Conservation (phyloP, 2,888 invertebrate species). For the Achlya flavicornis region DNA sequence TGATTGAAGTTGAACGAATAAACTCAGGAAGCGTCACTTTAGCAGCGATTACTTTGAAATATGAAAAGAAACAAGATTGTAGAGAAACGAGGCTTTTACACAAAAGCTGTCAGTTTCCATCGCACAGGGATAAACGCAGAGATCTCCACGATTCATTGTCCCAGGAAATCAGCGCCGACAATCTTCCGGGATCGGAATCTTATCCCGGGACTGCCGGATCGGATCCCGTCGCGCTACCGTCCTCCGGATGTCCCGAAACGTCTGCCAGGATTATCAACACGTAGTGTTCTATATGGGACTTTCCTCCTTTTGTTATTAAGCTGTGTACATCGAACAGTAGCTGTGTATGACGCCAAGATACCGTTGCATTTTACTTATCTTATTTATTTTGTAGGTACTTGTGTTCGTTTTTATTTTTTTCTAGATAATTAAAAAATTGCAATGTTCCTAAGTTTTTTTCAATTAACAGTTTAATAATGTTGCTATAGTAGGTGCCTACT, state of each 20-base stretch:
- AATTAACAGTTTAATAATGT: not conserved
- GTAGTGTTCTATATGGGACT: conserved; percentile 52
- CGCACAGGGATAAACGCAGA: conserved; percentile 53
- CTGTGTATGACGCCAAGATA: conserved; percentile 35
- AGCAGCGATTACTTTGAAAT: not conserved
- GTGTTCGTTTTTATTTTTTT: conserved; percentile 18
- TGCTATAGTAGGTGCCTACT: not conserved
- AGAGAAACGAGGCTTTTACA: conserved; percentile 40
- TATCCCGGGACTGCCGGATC: conserved; percentile 60
- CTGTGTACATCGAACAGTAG: conserved; percentile 22
- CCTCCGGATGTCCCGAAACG: conserved; percentile 63
- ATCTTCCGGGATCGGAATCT: conserved; percentile 66
- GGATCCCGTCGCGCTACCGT: conserved; percentile 54
- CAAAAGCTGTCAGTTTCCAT: conserved; percentile 61
- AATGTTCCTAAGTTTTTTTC: not conserved
- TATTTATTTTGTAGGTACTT: not conserved
- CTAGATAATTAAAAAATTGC: not conserved
- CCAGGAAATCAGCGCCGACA: conserved; percentile 68
- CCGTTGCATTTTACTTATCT: conserved; percentile 26
- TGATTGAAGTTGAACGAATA: not conserved
- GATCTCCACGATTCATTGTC: conserved; percentile 60
- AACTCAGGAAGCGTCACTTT: not conserved
- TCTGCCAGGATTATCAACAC: conserved; percentile 74
- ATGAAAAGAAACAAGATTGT: conserved; percentile 21
- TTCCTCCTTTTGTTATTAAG: conserved; percentile 57